phyloP scores from a whole-genome alignment of 64 coral and sea anemone species.

The Anthopleura sola region DNA sequence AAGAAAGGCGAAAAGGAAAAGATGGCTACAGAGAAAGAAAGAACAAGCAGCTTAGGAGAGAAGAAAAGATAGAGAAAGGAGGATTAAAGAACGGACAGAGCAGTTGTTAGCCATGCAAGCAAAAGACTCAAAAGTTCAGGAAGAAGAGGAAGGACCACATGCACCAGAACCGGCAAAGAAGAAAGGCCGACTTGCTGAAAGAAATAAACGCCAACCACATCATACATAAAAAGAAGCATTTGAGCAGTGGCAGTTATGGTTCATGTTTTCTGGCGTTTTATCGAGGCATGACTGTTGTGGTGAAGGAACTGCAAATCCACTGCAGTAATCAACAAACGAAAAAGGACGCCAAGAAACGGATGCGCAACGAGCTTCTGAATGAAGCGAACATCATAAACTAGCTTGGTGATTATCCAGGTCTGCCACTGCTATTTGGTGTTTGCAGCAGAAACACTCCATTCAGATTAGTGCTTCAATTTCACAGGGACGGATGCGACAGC shows the following conservation, averaged over 20 bases:
- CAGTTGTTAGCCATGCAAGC: no score
- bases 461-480: slow-evolving; percentile 26
- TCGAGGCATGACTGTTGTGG: slow-evolving; percentile 24
- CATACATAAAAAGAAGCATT: not conserved
- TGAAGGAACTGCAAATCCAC: slow-evolving; percentile 8
- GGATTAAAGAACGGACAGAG: no score
- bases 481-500: not conserved
- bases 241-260: slow-evolving; percentile 34
- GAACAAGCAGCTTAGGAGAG: no score
- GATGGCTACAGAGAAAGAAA: no score
- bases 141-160: no score
- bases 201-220: not conserved
- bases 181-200: not conserved
- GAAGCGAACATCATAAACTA: slow-evolving; percentile 28
- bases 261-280: slow-evolving; percentile 30
- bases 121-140: no score
- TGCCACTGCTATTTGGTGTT: slow-evolving; percentile 31
- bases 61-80: no score
- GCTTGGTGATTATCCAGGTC: slow-evolving; percentile 49
- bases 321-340: not conserved
- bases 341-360: not conserved
- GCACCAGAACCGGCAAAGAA: no score
- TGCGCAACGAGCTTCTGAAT: slow-evolving; percentile 31
- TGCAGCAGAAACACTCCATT: not conserved
- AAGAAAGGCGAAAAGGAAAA: no score